Conservation (phyloP, 2,113 vertebrate species). For the Podiceps cristatus region DNA sequence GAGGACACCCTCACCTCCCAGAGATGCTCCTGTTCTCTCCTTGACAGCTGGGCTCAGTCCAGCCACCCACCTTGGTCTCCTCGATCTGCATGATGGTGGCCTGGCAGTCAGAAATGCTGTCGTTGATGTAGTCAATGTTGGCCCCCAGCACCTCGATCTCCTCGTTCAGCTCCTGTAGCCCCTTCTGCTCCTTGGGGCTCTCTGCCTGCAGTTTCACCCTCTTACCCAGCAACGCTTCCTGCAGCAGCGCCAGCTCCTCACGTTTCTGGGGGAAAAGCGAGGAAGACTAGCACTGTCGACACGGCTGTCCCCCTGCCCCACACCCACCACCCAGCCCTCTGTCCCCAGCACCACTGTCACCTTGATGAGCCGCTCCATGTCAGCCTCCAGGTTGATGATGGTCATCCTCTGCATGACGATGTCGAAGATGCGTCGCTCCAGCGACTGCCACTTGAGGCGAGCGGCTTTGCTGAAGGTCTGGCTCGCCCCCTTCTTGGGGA, state of each 20-base stretch:
- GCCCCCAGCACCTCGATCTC: conserved; percentile 94
- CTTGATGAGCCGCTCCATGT: conserved; percentile 97
- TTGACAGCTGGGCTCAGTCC: neutral
- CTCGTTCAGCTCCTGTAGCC: conserved; percentile 91
- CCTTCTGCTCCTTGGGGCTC: conserved; percentile 85
- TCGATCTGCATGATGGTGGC: conserved; percentile 97
- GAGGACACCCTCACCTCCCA: neutral
- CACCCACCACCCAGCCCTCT: neutral
- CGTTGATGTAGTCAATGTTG: conserved; percentile 97
- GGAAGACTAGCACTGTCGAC: neutral
- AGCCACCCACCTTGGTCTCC: conserved; percentile 87
- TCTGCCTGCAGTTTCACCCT: conserved; percentile 85
- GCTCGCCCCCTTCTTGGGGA: conserved; percentile 85
- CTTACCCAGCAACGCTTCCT: conserved; percentile 88
- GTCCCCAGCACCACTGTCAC: conserved; percentile 40
- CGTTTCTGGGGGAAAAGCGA: conserved; percentile 84
- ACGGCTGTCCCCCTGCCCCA: fast-evolving
- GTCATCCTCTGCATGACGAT: conserved; percentile 99
- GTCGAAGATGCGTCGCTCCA: conserved; percentile 90
- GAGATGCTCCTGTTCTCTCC: neutral
- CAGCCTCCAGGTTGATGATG: conserved; percentile 90
- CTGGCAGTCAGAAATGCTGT: conserved; percentile 95
- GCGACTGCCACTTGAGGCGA: conserved; percentile 92
- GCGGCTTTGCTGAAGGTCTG: conserved; percentile 89
- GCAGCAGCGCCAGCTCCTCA: conserved; percentile 91